Base-by-base conservation (phyloP, 2,888 invertebrate species). In the Iselma pallidipennis region DNA sequence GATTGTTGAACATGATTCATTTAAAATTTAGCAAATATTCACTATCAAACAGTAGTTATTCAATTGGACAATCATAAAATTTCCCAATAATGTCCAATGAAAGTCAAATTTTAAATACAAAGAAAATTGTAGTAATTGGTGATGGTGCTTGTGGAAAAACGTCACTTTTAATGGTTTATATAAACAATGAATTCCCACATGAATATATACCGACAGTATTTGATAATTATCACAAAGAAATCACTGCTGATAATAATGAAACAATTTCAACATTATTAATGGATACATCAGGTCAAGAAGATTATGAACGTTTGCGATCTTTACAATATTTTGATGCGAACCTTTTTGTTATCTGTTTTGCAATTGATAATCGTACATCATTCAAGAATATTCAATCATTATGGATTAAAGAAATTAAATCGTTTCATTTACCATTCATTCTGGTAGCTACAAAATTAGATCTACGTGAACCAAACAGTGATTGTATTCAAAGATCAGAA, bases 111-210 rank as follows among this genome's bases (percentile, higher is more conserved):
- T 9, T 19, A 19, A 19, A 42, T 42, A 42, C 42, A 83, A 97
- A 96, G 89, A 97, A 97, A 87, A 87, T 96, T 85, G 96, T 96
- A 81, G 96, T 96, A 84, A 96, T 96, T 81, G 97, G 97, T 83
- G 98, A 98, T 87, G 98, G 98, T 86, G 98, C 97, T 81, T 98
- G 98, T 86, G 98, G 98, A 86, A 98, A 98, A 89, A 98, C 98
- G 78, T 98, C 98, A 84, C 89, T 98, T 76, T 88, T 98, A 83
- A 98, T 98, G 84, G 98, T 98, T 82, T 98, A 98, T 87, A 95
- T 95, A 85, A 98, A 98, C 87, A 97, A 98, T 86, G 96, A 97
- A 84, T 98, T 98, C 87, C 98, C 98, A 77, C 98, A 98, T 89
- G 98, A 98, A 74, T 99, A 98, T 85, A 97, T 98, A 84, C 98